Evolutionary conservation across 1,140 invertebrate species (phyloP).

Genomic region (Polypedilum vanderplanki): DNA sequence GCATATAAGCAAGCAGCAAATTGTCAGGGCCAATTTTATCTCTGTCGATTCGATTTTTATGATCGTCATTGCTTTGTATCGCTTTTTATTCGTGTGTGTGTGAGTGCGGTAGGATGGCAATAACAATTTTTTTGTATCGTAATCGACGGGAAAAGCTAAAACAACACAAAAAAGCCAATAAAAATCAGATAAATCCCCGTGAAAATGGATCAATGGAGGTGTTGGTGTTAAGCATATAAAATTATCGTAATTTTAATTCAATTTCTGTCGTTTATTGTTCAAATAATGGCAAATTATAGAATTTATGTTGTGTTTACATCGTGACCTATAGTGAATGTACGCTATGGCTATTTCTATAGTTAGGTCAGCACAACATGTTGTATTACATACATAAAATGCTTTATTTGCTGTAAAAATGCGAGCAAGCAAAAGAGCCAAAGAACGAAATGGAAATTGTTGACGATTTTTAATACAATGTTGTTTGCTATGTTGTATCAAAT

Average conservation of each 20-base stretch:
- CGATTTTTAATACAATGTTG: constrained; percentile 6
- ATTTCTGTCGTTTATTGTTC: constrained; percentile 27
- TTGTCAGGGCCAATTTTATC: constrained; percentile 15
- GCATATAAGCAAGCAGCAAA: not conserved
- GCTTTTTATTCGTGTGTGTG: not conserved
- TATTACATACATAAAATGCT: too few species aligned
- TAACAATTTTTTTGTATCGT: not conserved
- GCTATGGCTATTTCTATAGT: too few species aligned
- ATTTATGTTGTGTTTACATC: not conserved
- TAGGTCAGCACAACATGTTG: too few species aligned
- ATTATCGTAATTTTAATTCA: constrained; percentile 28
- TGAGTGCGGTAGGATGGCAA: not conserved
- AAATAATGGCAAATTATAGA: constrained; percentile 27
- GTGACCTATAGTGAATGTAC: too few species aligned
- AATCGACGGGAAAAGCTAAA: not conserved
- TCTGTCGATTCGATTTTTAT: constrained; percentile 19
- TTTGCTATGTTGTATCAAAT: too few species aligned
- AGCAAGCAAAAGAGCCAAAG: too few species aligned
- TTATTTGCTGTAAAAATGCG: too few species aligned
- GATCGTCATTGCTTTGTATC: not conserved
- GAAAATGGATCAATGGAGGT: constrained; percentile 19
- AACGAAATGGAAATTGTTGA: not conserved
- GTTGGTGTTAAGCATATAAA: constrained; percentile 23
- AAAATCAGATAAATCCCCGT: not conserved
- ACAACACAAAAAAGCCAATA: not conserved